Evolutionary conservation across 2,113 vertebrate species (phyloP).

Genomic region (Brienomyrus longianalis): DNA sequence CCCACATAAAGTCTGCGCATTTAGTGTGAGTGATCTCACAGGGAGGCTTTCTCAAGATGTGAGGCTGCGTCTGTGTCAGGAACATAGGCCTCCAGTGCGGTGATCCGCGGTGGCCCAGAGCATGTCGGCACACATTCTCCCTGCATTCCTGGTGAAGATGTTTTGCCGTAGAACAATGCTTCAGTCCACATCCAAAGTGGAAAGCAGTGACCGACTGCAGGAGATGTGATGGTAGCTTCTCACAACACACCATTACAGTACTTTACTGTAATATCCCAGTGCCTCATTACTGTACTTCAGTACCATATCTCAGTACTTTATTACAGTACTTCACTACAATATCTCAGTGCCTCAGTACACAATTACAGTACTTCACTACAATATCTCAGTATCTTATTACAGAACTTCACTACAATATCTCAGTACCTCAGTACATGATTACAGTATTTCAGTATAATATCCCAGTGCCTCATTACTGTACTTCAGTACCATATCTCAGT

Average conservation of each 20-base stretch:
- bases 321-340: not conserved
- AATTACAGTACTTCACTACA: no score
- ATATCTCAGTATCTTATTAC: not conserved
- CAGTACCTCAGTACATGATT: not conserved
- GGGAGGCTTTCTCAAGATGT: not conserved
- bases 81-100: not conserved
- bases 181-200: not conserved
- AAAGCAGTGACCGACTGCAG: not conserved
- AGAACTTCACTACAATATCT: not conserved
- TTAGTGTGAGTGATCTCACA: not conserved
- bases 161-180: not conserved
- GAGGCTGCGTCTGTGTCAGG: not conserved
- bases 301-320: no score
- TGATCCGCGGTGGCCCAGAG: not conserved
- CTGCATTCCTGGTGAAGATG: not conserved
- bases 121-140: not conserved
- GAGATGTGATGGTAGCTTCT: not conserved
- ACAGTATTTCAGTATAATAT: no score
- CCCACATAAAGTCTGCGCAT: not conserved
- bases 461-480: not conserved
- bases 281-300: not conserved
- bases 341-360: no score
- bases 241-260: not conserved
- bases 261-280: not conserved
- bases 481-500: no score